Evolutionary conservation across 2,797 vertebrate species (phyloP), one percentile per base, ranked within the genome.

Genomic region (Acropternis orthonyx): DNA sequence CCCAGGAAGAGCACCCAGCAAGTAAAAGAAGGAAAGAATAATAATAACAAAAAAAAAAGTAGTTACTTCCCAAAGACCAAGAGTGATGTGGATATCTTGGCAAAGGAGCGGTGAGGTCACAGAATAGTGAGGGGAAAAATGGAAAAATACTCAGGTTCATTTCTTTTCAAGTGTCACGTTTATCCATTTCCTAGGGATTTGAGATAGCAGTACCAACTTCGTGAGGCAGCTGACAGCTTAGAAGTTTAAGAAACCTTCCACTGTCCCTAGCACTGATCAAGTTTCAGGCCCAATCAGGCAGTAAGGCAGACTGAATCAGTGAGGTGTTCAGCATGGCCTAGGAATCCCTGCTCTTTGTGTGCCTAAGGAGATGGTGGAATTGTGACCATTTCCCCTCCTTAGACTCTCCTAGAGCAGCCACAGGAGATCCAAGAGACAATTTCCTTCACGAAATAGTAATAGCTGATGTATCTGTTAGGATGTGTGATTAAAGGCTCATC

Each of bases 361-460:
- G 10, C 32, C 56, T 37, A 23, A 75, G 37, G 20, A 85, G 58
- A 26, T 16, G 16, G 13, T 41, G 17, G 30, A 41, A n/a, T 4
- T n/a, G 56, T 17, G 43, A 21, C 28, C 3, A 1, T 15, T 81
- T 51, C 9, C 11, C 20, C 27, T 37, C n/a, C 17, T 63, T 49
- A 59, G 13, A 74, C 5, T 44, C 28, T 85, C 18, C 22, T 36
- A 41, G 3, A 81, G 7, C 27, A 59, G 19, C 28, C 16, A 21
- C 0, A 0, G 27, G 36, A 62, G 16, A 55, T 20, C 12, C 6
- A 12, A 27, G 22, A 24, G 12, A 73, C 0, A 0, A 16, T 75
- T 75, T 78, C 28, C 34, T 43, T 75, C 1, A 2, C 32, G n/a
- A 52, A 8, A 16, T 6, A 51, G 12, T 36, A 56, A 56, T 48